A percentile compares a stretch with the other conserved stretches of the same genome.
phyloP scores from a whole-genome alignment of 2,797 vertebrate species.

The Acipenser ruthenus region DNA sequence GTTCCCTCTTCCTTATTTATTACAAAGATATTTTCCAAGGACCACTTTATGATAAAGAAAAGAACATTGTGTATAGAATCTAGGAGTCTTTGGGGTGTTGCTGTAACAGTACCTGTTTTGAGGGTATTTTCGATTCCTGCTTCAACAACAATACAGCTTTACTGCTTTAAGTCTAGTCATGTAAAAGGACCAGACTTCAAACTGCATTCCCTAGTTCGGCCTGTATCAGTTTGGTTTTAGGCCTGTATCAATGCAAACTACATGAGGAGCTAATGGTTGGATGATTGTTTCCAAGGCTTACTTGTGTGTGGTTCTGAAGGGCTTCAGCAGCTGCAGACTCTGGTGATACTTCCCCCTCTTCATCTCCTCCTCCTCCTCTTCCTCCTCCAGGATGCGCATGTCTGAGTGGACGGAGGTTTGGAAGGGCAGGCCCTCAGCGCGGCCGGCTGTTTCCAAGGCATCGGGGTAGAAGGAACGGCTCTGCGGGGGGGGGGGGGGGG shows the following conservation, averaged over 20 bases:
- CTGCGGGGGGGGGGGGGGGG: too few relatives aligned
- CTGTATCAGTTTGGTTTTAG: neutral
- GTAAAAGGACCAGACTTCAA: neutral
- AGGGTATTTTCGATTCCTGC: too few relatives aligned
- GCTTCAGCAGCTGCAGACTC: slow-evolving; percentile 68
- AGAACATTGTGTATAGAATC: neutral
- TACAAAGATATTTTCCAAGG: slow-evolving; percentile 25
- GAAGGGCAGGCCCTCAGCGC: slow-evolving; percentile 55
- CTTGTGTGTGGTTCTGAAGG: slow-evolving; percentile 69
- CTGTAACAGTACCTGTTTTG: neutral
- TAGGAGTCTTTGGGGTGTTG: neutral
- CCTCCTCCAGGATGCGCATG: slow-evolving; percentile 42
- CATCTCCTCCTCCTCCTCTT: slow-evolving; percentile 31
- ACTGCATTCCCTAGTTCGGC: neutral
- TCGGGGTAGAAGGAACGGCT: slow-evolving; percentile 39
- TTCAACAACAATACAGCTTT: too few relatives aligned
- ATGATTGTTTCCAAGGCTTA: slow-evolving; percentile 33
- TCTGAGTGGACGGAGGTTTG: slow-evolving; percentile 41
- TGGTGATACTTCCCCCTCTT: slow-evolving; percentile 54
- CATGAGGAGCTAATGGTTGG: too few relatives aligned
- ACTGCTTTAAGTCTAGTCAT: neutral
- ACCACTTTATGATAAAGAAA: neutral
- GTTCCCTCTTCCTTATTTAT: neutral
- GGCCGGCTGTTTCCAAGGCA: slow-evolving; percentile 52
- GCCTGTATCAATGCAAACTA: too few relatives aligned